Evolutionary conservation across 2,113 vertebrate genomes (phyloP).

Genomic region (Alexandromys fortis): DNA sequence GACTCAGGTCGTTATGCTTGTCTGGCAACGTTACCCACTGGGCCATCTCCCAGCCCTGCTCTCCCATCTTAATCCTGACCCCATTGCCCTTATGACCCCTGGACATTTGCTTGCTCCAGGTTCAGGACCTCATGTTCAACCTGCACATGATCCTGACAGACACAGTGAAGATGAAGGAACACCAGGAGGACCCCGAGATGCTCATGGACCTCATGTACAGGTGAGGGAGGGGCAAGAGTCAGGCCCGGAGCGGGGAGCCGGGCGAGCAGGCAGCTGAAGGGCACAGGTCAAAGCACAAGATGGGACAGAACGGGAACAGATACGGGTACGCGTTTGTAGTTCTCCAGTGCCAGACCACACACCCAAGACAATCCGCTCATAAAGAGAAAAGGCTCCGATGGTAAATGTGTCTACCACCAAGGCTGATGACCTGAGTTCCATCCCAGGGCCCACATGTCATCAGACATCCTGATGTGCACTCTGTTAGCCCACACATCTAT

Average conservation of each 20-base stretch:
- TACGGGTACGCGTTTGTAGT: rapidly evolving
- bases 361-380: neutral
- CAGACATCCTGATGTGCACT: neutral
- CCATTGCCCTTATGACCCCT: neutral
- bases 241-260: neutral
- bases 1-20: neutral
- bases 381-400: neutral
- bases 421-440: neutral
- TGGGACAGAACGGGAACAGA: too few relatives aligned
- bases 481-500: neutral
- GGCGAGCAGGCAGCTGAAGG: neutral
- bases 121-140: conserved; percentile 96
- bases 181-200: conserved; percentile 96
- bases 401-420: neutral
- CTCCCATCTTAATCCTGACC: neutral
- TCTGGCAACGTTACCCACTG: neutral
- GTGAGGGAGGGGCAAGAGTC: conserved; percentile 73
- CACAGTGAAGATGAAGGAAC: conserved; percentile 97
- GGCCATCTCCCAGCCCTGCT: neutral
- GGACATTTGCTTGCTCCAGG: conserved; percentile 79
- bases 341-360: neutral
- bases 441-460: neutral
- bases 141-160: conserved; percentile 97
- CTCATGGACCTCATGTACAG: conserved; percentile 96
- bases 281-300: too few relatives aligned